phyloP scores from a whole-genome alignment of 2,888 invertebrate species.

The Scrobipalpa atriplicella region DNA sequence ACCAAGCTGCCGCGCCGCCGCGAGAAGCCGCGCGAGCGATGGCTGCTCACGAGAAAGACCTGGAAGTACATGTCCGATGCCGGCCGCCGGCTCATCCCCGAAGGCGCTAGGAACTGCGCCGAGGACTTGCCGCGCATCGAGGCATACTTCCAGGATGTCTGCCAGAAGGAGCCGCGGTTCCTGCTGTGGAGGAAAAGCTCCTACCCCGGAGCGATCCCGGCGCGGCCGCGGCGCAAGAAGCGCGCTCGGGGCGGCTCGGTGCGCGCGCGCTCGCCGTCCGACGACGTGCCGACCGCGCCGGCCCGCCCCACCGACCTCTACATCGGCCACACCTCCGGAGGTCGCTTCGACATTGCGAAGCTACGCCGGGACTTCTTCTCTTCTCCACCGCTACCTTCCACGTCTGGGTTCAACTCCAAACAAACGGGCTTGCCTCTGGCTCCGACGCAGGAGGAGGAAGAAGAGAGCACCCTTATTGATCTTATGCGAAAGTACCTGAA shows the following conservation, averaged over 20 bases:
- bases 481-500: constrained; percentile 87
- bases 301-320: constrained; percentile 74
- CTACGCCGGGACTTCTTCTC: constrained; percentile 86
- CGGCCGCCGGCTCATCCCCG: constrained; percentile 92
- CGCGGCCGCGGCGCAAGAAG: constrained; percentile 80
- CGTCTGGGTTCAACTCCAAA: constrained; percentile 50
- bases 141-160: constrained; percentile 92
- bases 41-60: constrained; percentile 94
- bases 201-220: constrained; percentile 87
- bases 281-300: constrained; percentile 79
- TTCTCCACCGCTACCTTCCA: constrained; percentile 61
- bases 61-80: constrained; percentile 97
- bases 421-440: constrained; percentile 59
- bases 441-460: constrained; percentile 58
- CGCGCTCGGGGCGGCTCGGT: constrained; percentile 86
- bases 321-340: constrained; percentile 81
- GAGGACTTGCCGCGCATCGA: constrained; percentile 92
- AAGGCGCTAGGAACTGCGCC: constrained; percentile 86
- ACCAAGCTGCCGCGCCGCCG: constrained; percentile 83
- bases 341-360: constrained; percentile 87
- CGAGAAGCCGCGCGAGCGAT: constrained; percentile 88
- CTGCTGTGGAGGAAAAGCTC: constrained; percentile 92
- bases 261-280: constrained; percentile 85
- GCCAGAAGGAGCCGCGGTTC: constrained; percentile 89
- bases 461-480: constrained; percentile 83